phyloP scores from a whole-genome alignment of 2,888 invertebrate species.

The Minunthozetes semirufus region DNA sequence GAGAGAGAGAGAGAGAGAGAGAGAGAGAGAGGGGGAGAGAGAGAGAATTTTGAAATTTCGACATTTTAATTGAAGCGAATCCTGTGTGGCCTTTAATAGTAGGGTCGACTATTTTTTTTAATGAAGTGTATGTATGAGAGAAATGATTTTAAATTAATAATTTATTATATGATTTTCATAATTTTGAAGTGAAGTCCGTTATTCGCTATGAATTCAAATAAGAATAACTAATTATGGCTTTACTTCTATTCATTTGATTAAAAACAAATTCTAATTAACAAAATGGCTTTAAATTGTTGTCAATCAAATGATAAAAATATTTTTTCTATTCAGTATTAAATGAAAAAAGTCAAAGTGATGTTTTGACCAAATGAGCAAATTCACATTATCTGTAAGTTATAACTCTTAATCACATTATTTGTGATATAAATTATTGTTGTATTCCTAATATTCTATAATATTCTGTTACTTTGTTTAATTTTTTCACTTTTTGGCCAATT shows the following conservation, averaged over 20 bases:
- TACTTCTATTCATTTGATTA: not conserved
- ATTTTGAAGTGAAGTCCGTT: not conserved
- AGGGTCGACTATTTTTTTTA: too few relatives aligned
- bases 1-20: not conserved
- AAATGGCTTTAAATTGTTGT: conserved; percentile 14
- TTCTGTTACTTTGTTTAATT: too few relatives aligned
- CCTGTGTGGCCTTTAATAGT: not conserved
- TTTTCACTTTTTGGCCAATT: too few relatives aligned
- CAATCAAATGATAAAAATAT: too few relatives aligned
- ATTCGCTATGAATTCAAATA: conserved; percentile 6
- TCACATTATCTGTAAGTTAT: too few relatives aligned
- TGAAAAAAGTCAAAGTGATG: too few relatives aligned
- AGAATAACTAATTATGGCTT: conserved; percentile 3
- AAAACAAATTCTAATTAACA: conserved; percentile 22
- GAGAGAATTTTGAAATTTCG: not conserved
- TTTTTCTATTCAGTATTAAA: too few relatives aligned
- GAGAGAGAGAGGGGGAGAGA: too few relatives aligned
- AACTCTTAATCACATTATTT: too few relatives aligned
- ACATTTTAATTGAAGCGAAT: not conserved
- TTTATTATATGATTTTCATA: conserved; percentile 21
- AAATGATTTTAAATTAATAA: conserved; percentile 11
- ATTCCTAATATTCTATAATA: too few relatives aligned
- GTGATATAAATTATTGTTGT: too few relatives aligned
- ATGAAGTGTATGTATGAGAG: not conserved
- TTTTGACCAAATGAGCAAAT: too few relatives aligned